These are phyloP conservation scores for Petrocephalus sullivani DNA, from an alignment of 2,797 vertebrate genomes.

Conservation along the genomic window DNA sequence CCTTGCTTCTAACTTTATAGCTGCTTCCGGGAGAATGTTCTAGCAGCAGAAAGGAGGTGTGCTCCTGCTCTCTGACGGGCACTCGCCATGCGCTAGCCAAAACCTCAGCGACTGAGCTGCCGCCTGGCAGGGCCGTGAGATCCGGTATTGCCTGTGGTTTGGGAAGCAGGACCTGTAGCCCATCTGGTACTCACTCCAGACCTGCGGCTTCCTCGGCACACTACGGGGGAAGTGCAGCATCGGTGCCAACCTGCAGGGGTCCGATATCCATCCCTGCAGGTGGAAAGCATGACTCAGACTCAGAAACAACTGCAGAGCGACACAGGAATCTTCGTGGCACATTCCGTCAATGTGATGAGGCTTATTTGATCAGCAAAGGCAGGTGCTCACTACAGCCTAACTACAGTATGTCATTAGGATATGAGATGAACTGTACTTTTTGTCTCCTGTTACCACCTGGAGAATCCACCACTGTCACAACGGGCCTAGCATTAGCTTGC, in stretches of 20 bases:
- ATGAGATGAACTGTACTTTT: background rate
- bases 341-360: too few species aligned
- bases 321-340: background rate
- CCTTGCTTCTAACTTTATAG: background rate
- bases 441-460: background rate
- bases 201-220: background rate
- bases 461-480: background rate
- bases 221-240: background rate
- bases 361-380: background rate
- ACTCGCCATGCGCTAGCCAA: background rate
- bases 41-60: background rate
- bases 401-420: background rate
- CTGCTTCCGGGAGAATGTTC: background rate
- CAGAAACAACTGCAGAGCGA: background rate
- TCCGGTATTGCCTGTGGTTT: background rate
- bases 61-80: too few species aligned
- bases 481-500: background rate
- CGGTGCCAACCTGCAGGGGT: background rate
- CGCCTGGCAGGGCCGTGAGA: background rate
- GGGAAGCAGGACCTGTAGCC: background rate
- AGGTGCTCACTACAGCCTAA: background rate
- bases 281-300: background rate
- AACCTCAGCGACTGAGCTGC: background rate
- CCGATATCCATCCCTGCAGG: background rate
- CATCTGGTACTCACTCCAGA: background rate